Evolutionary conservation across 1,140 invertebrate species (phyloP).

Genomic region (Anastatus disparis): DNA sequence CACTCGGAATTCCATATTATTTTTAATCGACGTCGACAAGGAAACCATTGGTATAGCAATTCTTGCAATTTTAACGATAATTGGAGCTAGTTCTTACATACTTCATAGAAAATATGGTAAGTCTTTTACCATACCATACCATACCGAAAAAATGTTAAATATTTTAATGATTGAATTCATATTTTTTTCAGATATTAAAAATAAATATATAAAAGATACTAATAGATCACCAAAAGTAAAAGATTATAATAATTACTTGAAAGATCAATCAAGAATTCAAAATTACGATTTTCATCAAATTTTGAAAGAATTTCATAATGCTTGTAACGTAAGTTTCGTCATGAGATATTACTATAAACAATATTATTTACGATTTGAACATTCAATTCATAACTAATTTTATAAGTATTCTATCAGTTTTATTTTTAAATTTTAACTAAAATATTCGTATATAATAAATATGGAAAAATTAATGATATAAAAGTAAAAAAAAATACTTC

Average conservation of each 20-base stretch:
- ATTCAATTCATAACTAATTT: no score
- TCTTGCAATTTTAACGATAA: neutral
- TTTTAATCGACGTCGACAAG: neutral
- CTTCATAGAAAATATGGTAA: slow-evolving; percentile 11
- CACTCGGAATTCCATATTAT: neutral
- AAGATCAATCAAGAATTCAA: neutral
- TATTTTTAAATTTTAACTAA: no score
- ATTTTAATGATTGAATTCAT: neutral
- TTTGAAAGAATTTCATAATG: slow-evolving; percentile 22
- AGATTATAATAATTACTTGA: neutral
- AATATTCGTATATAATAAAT: no score
- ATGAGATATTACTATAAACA: no score
- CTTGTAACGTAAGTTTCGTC: slow-evolving; percentile 16
- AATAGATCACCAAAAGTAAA: neutral
- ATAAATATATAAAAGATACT: neutral
- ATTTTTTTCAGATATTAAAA: slow-evolving; percentile 9
- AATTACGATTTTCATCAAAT: slow-evolving; percentile 12
- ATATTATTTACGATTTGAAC: no score
- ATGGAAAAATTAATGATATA: no score
- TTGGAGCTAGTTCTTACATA: neutral
- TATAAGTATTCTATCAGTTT: no score
- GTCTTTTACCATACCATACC: neutral
- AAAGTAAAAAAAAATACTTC: no score
- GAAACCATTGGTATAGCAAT: neutral
- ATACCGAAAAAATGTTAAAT: neutral